These are phyloP conservation scores for Ichneumoninae sp. DNA, from an alignment of 2,888 invertebrate species.

Conservation along the genomic window DNA sequence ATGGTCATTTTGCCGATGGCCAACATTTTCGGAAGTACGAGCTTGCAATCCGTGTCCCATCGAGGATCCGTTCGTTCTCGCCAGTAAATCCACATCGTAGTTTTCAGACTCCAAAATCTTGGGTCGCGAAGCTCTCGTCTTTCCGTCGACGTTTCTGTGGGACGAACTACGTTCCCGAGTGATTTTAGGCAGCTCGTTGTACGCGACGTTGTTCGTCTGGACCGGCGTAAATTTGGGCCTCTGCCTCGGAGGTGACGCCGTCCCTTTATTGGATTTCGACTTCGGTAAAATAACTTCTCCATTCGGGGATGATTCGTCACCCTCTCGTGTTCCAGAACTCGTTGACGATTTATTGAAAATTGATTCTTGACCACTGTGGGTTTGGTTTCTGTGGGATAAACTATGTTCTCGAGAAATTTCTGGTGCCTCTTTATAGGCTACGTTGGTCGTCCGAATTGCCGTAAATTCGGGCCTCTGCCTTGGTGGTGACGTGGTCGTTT, in stretches of 20 bases:
- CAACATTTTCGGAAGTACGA: not conserved
- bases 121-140: not conserved
- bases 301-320: not conserved
- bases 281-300: not conserved
- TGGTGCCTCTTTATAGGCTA: too few species aligned
- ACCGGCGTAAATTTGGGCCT: slow-evolving; percentile 61
- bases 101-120: not conserved
- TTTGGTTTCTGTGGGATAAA: too few species aligned
- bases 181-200: slow-evolving; percentile 44
- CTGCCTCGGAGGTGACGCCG: not conserved
- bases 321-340: not conserved
- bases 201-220: slow-evolving; percentile 70
- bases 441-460: too few species aligned
- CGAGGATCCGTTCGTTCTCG: not conserved
- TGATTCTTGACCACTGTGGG: not conserved
- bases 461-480: too few species aligned
- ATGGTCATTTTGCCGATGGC: not conserved
- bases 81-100: not conserved
- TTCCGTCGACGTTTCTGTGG: not conserved
- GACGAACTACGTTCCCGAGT: not conserved
- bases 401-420: too few species aligned
- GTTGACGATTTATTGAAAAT: not conserved
- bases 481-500: too few species aligned
- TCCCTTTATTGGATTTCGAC: not conserved
- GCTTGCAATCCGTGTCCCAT: not conserved